These are phyloP conservation scores for Heteractis magnifica DNA, from an alignment of 92 coral and sea anemone species.

Conservation along the genomic window DNA sequence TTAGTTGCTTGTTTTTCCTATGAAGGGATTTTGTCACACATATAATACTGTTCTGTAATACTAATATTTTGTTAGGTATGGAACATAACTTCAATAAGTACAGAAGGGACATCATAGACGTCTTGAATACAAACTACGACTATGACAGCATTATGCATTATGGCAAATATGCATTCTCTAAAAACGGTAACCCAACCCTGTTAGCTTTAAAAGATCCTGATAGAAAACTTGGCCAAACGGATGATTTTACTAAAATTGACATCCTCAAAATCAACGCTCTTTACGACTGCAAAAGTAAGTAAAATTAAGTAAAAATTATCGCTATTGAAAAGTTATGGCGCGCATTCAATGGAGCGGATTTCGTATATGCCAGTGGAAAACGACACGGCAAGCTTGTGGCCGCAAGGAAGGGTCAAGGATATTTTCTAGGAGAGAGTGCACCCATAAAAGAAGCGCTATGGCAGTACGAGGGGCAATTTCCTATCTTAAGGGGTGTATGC, in stretches of 20 bases:
- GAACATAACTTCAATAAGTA: constrained; percentile 70
- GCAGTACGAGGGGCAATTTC: too few relatives aligned
- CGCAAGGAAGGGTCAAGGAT: too few relatives aligned
- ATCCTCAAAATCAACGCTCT: constrained; percentile 58
- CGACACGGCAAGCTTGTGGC: too few relatives aligned
- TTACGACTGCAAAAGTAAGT: constrained; percentile 66
- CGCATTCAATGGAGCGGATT: neutral
- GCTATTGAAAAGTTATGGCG: too few relatives aligned
- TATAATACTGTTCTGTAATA: too few relatives aligned
- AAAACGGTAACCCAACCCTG: constrained; percentile 52
- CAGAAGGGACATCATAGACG: constrained; percentile 41
- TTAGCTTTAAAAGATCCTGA: constrained; percentile 48
- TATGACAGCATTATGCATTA: constrained; percentile 66
- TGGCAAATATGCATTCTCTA: constrained; percentile 44
- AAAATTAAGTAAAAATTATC: too few relatives aligned
- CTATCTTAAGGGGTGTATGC: too few relatives aligned
- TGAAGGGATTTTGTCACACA: too few relatives aligned
- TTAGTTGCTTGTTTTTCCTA: too few relatives aligned
- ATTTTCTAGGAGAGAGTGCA: too few relatives aligned
- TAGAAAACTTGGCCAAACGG: constrained; percentile 52
- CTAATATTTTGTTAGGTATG: constrained; percentile 25
- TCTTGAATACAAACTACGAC: constrained; percentile 52
- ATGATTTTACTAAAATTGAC: constrained; percentile 53
- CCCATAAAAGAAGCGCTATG: too few relatives aligned
- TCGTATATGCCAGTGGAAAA: neutral